These are phyloP conservation scores for Oscarella lobularis DNA, from an alignment of 37 sponge, comb jelly and placozoan species.

Conservation along the genomic window DNA sequence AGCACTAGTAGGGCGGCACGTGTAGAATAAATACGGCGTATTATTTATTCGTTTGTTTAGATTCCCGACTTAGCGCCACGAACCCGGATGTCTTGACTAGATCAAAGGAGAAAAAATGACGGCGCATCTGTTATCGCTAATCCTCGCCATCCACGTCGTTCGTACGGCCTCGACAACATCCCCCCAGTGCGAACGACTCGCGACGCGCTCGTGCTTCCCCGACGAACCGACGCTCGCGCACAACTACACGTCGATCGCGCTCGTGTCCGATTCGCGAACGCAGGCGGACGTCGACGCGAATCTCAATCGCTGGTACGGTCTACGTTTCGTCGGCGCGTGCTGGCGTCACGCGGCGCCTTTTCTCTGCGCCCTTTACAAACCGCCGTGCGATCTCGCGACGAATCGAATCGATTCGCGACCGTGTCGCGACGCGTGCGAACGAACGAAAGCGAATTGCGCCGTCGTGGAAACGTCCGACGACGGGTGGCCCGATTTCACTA, in stretches of 20 bases:
- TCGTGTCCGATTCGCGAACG: not conserved
- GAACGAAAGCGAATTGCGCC: not conserved
- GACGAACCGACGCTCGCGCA: not conserved
- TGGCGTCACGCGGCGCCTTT: not conserved
- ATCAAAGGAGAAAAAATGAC: no score
- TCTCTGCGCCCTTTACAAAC: not conserved
- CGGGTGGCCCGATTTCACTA: not conserved
- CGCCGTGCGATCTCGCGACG: not conserved
- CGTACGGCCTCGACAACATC: no score
- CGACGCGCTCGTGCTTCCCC: not conserved
- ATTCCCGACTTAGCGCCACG: no score
- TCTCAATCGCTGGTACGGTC: not conserved
- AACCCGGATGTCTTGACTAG: no score
- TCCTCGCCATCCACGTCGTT: no score
- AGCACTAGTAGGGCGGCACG: no score
- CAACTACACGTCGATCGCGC: not conserved
- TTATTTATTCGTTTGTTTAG: no score
- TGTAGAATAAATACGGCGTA: no score
- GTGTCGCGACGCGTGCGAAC: not conserved
- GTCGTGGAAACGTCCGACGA: not conserved
- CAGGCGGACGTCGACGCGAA: not conserved
- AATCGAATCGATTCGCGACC: not conserved
- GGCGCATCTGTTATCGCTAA: no score
- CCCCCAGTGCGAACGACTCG: slow-evolving; percentile 1
- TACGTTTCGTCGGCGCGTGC: not conserved